phyloP scores from a whole-genome alignment of 2,113 vertebrate species.

The Psophia crepitans region DNA sequence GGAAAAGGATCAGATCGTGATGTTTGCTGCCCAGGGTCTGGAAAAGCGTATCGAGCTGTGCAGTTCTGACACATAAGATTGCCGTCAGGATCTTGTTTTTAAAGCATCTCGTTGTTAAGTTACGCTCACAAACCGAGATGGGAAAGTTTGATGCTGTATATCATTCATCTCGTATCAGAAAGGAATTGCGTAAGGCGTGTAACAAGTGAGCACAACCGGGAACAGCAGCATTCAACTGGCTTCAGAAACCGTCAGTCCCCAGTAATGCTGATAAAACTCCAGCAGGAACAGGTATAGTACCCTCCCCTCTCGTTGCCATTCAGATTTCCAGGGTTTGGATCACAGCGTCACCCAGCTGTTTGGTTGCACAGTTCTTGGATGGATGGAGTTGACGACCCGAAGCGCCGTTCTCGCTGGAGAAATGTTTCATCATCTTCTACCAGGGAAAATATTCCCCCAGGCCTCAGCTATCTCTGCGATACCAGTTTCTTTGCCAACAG shows the following conservation, averaged over 20 bases:
- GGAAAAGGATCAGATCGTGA: conserved; percentile 8
- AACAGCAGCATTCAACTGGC: background rate
- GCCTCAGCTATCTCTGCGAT: background rate
- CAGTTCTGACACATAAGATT: background rate
- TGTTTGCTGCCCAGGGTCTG: conserved; percentile 8
- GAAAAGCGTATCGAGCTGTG: conserved; percentile 20
- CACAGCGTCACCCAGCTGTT: background rate
- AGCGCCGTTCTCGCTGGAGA: background rate
- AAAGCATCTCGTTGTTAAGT: background rate
- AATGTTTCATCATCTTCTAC: background rate
- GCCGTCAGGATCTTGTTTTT: conserved; percentile 17
- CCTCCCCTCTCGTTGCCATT: background rate
- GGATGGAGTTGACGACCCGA: background rate
- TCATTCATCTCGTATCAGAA: conserved; percentile 14
- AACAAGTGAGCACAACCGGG: background rate
- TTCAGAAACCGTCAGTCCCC: background rate
- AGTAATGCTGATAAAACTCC: background rate
- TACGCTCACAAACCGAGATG: background rate
- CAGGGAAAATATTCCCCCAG: background rate
- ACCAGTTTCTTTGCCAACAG: background rate
- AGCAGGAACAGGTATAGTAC: background rate
- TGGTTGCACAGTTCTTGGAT: background rate
- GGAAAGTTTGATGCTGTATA: conserved; percentile 29
- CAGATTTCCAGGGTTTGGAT: background rate
- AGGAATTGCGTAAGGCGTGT: background rate